Conservation (phyloP, 2,797 vertebrate genomes). For the Lates japonicus region DNA sequence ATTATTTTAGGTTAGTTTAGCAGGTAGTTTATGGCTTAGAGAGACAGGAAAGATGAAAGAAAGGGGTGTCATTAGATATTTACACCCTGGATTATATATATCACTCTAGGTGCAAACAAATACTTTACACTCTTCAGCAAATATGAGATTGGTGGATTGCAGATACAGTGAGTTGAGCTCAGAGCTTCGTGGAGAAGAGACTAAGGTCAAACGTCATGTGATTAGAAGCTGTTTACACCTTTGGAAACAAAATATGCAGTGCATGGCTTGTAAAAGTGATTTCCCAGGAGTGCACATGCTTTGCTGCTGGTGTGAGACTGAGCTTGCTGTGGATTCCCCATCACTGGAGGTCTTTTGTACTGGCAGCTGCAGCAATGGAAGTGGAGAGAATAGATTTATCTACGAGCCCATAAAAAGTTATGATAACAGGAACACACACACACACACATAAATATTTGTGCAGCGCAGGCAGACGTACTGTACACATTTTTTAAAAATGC, state of each 20-base stretch:
- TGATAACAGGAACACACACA: slow-evolving; percentile 29
- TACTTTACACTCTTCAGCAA: neutral
- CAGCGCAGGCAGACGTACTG: slow-evolving; percentile 17
- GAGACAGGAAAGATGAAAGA: slow-evolving; percentile 44
- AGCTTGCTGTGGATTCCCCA: slow-evolving; percentile 47
- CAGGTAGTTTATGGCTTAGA: slow-evolving; percentile 49
- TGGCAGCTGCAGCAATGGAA: slow-evolving; percentile 46
- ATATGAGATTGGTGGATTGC: neutral
- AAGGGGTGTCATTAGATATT: slow-evolving; percentile 13
- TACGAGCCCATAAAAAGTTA: slow-evolving; percentile 49
- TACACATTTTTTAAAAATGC: slow-evolving; percentile 17
- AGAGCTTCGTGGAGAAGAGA: neutral
- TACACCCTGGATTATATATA: slow-evolving; percentile 13
- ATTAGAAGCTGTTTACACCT: slow-evolving; percentile 47
- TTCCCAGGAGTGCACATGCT: slow-evolving; percentile 46
- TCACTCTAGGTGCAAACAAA: slow-evolving; percentile 35
- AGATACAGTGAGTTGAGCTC: neutral
- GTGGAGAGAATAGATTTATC: slow-evolving; percentile 57
- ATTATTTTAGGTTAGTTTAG: slow-evolving; percentile 59
- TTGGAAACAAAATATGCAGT: slow-evolving; percentile 27
- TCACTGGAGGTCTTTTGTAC: slow-evolving; percentile 52
- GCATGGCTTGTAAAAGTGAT: slow-evolving; percentile 41
- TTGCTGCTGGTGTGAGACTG: slow-evolving; percentile 24
- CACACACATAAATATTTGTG: slow-evolving; percentile 59
- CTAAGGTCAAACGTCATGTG: slow-evolving; percentile 33